Conservation (phyloP, 2,888 invertebrate species). For the Aplocera efformata region DNA sequence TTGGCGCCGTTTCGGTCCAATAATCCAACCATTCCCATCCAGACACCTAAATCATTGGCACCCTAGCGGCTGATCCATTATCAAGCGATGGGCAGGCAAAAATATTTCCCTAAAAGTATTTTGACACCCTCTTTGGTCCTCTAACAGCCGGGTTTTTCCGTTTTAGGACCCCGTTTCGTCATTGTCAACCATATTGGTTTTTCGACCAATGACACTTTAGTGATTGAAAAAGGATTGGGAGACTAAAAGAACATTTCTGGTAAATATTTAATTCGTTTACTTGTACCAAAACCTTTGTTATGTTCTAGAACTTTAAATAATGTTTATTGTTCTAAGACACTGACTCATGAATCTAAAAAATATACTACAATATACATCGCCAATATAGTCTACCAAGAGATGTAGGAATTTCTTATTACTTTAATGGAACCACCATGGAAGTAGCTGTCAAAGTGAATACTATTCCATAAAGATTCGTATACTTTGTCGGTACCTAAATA, state of each 20-base stretch:
- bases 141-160: slow-evolving; percentile 17
- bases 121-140: slow-evolving; percentile 30
- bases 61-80: slow-evolving; percentile 49
- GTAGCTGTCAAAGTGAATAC: too few species aligned
- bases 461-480: too few species aligned
- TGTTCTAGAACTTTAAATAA: too few species aligned
- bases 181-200: slow-evolving; percentile 49
- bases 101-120: slow-evolving; percentile 48
- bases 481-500: too few species aligned
- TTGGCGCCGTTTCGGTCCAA: slow-evolving; percentile 19
- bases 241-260: background rate
- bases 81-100: slow-evolving; percentile 42
- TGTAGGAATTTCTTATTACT: too few species aligned
- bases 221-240: too few species aligned
- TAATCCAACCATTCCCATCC: slow-evolving; percentile 23
- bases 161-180: slow-evolving; percentile 36
- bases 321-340: too few species aligned
- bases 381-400: too few species aligned
- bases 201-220: slow-evolving; percentile 14
- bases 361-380: too few species aligned
- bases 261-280: background rate
- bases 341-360: too few species aligned
- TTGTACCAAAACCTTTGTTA: too few species aligned
- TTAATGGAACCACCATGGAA: too few species aligned
- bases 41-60: slow-evolving; percentile 33